Conservation (phyloP, 2,888 invertebrate genomes). For the Spatulosminthurus flaviceps region DNA sequence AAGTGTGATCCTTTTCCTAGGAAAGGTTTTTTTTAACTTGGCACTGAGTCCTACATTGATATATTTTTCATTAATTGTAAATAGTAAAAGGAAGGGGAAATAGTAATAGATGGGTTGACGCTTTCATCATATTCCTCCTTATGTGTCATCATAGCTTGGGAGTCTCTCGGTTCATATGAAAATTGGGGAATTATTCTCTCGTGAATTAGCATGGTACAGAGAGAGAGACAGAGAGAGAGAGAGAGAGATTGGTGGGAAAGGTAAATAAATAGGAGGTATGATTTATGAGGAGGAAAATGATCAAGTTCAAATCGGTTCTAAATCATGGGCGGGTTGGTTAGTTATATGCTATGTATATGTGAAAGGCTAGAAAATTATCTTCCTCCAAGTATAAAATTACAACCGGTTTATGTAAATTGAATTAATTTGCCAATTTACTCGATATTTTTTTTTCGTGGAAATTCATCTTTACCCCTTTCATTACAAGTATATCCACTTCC, state of each 20-base stretch:
- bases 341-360: no score
- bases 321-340: conserved; percentile 6
- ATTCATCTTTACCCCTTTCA: no score
- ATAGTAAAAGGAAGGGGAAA: no score
- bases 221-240: conserved; percentile 28
- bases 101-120: no score
- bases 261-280: not conserved
- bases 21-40: conserved; percentile 7
- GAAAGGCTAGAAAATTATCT: not conserved
- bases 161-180: no score
- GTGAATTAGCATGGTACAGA: not conserved
- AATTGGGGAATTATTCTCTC: no score
- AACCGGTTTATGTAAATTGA: not conserved
- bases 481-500: no score
- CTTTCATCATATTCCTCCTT: no score
- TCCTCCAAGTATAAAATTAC: not conserved
- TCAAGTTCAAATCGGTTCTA: conserved; percentile 4
- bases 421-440: not conserved
- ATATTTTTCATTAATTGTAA: no score
- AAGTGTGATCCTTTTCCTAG: conserved; percentile 20
- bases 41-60: no score
- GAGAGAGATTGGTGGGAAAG: not conserved
- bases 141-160: no score
- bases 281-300: not conserved
- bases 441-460: not conserved